phyloP scores from a whole-genome alignment of 2,888 invertebrate genomes.

The Chaetogeoica ovagalla region DNA sequence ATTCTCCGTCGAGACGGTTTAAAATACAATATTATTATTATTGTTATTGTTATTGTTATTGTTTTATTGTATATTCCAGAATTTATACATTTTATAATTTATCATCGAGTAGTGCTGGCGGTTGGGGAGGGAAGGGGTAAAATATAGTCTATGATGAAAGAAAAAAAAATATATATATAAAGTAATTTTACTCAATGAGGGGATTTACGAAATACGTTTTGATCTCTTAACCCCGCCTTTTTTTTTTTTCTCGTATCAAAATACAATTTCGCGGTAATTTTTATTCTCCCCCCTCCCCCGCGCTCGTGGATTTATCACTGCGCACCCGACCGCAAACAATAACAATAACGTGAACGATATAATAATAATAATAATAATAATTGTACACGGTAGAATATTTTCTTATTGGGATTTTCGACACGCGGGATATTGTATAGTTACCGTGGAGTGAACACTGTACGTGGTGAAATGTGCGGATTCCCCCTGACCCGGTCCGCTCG shows the following conservation, averaged over 20 bases:
- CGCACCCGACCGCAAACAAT: background rate
- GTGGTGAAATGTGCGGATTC: conserved; percentile 53
- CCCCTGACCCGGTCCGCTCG: conserved; percentile 20
- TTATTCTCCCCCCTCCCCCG: background rate
- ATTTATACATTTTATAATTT: too few relatives aligned
- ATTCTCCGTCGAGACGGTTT: too few relatives aligned
- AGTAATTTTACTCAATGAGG: too few relatives aligned
- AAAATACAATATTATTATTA: too few relatives aligned
- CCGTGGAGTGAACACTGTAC: conserved; percentile 49
- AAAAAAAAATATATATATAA: too few relatives aligned
- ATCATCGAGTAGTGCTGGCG: too few relatives aligned
- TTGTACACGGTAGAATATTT: background rate
- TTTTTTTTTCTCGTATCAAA: conserved; percentile 1
- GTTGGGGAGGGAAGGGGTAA: too few relatives aligned
- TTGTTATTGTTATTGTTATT: too few relatives aligned
- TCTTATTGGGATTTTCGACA: conserved; percentile 14
- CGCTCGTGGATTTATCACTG: background rate
- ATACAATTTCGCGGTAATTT: background rate
- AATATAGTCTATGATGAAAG: too few relatives aligned
- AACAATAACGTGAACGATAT: conserved; percentile 22
- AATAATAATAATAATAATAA: conserved; percentile 13
- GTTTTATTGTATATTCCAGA: too few relatives aligned
- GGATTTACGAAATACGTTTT: background rate
- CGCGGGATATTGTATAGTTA: conserved; percentile 39
- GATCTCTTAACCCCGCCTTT: conserved; percentile 24